These are phyloP conservation scores for Neotragus moschatus DNA, from an alignment of 2,113 vertebrate species.

Conservation along the genomic window DNA sequence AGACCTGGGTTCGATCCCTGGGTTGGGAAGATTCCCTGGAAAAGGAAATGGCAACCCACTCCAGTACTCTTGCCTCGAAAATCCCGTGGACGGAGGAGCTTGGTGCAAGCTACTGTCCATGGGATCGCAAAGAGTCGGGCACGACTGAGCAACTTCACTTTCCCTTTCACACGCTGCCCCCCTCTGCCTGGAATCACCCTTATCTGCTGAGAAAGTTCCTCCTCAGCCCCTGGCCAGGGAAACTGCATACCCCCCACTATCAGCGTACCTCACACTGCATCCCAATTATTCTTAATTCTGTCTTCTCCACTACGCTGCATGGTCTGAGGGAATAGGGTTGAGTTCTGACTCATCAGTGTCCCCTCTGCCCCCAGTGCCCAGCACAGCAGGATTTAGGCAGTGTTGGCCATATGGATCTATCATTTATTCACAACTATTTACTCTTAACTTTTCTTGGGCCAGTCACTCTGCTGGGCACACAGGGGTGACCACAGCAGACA, in stretches of 20 bases:
- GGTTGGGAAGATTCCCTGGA: too few relatives aligned
- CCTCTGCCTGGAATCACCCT: not conserved
- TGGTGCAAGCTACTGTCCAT: too few relatives aligned
- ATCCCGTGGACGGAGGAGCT: too few relatives aligned
- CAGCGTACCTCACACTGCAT: not conserved
- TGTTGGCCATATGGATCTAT: not conserved
- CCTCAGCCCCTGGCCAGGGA: not conserved
- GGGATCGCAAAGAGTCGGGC: too few relatives aligned
- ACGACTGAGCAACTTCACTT: too few relatives aligned
- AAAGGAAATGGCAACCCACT: too few relatives aligned
- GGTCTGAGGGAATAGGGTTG: not conserved
- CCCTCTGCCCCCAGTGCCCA: not conserved
- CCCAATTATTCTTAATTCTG: not conserved
- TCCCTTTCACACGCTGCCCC: not conserved
- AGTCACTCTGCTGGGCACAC: not conserved
- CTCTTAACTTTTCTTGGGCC: not conserved
- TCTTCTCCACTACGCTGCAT: not conserved
- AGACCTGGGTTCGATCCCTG: too few relatives aligned
- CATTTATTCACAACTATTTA: not conserved
- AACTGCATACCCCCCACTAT: not conserved
- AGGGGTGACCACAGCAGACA: not conserved
- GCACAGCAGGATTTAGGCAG: not conserved
- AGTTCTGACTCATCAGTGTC: not conserved
- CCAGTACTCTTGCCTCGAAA: too few relatives aligned
- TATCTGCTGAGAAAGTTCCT: constrained; percentile 36